These are phyloP conservation scores for Phalacrocorax brasilianus DNA, from an alignment of 2,113 vertebrate genomes.

Conservation along the genomic window DNA sequence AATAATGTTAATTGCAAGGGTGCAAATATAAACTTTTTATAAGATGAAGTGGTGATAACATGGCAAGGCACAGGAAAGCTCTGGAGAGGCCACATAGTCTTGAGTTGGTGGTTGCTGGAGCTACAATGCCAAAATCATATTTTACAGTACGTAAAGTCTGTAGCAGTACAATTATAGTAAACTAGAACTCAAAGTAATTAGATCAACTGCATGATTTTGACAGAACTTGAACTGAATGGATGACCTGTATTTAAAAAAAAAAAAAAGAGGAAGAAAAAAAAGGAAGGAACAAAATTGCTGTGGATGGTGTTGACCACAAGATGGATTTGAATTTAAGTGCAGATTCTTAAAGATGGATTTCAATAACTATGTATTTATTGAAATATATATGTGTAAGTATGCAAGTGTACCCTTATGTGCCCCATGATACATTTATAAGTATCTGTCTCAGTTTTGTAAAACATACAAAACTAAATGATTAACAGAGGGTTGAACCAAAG, in stretches of 20 bases:
- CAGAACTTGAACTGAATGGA: not conserved
- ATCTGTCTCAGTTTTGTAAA: not conserved
- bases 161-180: not conserved
- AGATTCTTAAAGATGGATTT: not conserved
- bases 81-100: not conserved
- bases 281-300: not conserved
- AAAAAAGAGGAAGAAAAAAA: not conserved
- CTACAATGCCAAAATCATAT: not conserved
- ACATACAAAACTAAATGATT: constrained; percentile 2
- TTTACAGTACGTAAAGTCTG: not conserved
- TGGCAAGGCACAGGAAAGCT: not conserved
- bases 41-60: not conserved
- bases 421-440: not conserved
- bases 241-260: not conserved
- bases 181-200: not conserved
- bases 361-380: not conserved
- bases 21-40: not conserved
- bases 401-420: not conserved
- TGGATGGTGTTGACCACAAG: not conserved
- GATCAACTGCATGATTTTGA: not conserved
- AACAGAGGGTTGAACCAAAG: constrained; percentile 9
- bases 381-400: not conserved
- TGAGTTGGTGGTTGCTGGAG: not conserved
- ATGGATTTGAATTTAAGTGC: not conserved
- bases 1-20: not conserved